Percentiles rank a stretch among this genome's conserved stretches.
Evolutionary conservation across 1,140 invertebrate genomes (phyloP).

Genomic region (Chymomyza costata): DNA sequence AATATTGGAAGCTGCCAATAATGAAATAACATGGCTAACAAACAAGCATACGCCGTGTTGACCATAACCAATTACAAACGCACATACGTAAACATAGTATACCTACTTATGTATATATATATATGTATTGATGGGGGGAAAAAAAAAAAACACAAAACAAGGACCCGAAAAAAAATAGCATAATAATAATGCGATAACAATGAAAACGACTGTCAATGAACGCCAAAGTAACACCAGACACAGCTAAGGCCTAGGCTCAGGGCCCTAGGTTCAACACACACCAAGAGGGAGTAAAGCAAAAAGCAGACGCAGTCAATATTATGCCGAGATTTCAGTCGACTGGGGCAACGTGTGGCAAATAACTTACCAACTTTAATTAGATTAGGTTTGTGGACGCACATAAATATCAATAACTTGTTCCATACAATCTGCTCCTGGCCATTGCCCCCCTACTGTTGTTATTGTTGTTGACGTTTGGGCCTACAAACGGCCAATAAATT

Average conservation of each 20-base stretch:
- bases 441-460: no score
- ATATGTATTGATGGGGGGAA: no score
- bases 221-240: not conserved
- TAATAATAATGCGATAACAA: slow-evolving; percentile 36
- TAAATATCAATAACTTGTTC: slow-evolving; percentile 32
- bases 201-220: slow-evolving; percentile 18
- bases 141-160: no score
- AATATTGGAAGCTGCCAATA: not conserved
- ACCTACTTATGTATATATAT: no score
- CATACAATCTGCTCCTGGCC: no score
- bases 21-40: slow-evolving; percentile 6
- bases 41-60: slow-evolving; percentile 26
- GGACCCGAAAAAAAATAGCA: slow-evolving; percentile 3
- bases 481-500: no score
- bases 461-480: no score
- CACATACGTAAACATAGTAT: no score
- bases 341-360: slow-evolving; percentile 8
- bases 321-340: no score
- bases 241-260: no score
- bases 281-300: not conserved
- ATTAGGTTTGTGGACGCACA: slow-evolving; percentile 32
- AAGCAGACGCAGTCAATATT: not conserved
- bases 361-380: slow-evolving; percentile 47
- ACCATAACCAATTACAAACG: no score
- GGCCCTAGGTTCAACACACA: no score